These are phyloP conservation scores for Petrocephalus microphthalmus DNA, from an alignment of 2,113 vertebrate species.

Conservation along the genomic window DNA sequence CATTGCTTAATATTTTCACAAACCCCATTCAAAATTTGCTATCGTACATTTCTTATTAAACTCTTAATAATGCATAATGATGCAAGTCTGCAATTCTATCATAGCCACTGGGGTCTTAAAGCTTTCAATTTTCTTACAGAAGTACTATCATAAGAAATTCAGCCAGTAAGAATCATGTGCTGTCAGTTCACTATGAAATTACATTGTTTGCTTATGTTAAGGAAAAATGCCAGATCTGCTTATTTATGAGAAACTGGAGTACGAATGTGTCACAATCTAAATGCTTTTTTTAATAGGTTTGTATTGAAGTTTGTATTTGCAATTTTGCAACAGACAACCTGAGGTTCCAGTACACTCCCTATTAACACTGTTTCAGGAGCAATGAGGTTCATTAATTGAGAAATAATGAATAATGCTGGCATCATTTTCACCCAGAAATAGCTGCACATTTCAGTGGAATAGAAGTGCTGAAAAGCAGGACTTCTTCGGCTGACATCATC, in stretches of 20 bases:
- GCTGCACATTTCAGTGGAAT: neutral
- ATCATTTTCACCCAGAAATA: neutral
- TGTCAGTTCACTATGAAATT: neutral
- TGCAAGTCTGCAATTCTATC: neutral
- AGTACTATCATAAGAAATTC: neutral
- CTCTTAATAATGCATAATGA: neutral
- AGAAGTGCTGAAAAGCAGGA: neutral
- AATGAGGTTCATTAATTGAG: neutral
- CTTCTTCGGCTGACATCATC: neutral
- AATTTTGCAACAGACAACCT: neutral
- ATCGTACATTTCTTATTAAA: neutral
- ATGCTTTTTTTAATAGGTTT: neutral
- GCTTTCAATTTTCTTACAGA: neutral
- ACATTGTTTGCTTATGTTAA: neutral
- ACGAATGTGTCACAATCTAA: neutral
- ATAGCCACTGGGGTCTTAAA: neutral
- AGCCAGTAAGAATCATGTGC: neutral
- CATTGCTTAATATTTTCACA: neutral
- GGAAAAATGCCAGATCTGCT: neutral
- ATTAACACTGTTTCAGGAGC: neutral
- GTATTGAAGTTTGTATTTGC: neutral
- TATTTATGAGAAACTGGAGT: neutral
- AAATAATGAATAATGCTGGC: neutral
- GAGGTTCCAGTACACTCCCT: neutral
- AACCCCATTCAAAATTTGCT: neutral